These are phyloP conservation scores for Avahi laniger DNA, from an alignment of 2,797 vertebrate genomes.

Conservation along the genomic window DNA sequence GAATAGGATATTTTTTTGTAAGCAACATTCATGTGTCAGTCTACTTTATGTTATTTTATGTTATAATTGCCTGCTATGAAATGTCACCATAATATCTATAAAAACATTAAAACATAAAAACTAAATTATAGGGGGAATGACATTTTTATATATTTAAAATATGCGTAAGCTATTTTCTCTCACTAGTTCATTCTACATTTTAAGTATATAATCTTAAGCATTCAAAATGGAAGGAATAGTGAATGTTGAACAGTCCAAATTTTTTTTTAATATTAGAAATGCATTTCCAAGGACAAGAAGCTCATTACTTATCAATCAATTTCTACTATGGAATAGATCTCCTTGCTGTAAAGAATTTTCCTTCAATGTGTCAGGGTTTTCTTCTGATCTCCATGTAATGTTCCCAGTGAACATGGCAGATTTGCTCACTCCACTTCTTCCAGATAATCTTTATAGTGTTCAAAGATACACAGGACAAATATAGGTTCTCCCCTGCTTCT, in stretches of 20 bases:
- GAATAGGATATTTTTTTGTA: neutral
- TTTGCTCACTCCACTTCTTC: neutral
- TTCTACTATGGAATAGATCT: neutral
- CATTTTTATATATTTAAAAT: slow-evolving; percentile 20
- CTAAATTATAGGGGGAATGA: neutral
- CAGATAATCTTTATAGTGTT: neutral
- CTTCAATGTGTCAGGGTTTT: neutral
- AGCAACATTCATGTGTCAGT: neutral
- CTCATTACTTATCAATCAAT: neutral
- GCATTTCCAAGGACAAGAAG: neutral
- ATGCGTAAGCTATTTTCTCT: neutral
- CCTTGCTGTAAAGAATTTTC: neutral
- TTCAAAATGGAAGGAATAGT: slow-evolving; percentile 20
- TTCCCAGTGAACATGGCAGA: neutral
- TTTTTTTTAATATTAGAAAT: neutral
- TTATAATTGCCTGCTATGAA: neutral
- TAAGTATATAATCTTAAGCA: neutral
- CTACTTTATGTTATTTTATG: neutral
- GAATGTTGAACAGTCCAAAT: neutral
- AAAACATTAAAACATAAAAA: slow-evolving; percentile 31
- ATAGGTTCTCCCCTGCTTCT: neutral
- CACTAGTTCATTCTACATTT: neutral
- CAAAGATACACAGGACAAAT: neutral
- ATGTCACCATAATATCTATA: neutral
- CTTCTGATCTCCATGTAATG: neutral